Conservation (phyloP, 2,113 vertebrate species). For the Brevimyrus niger region DNA sequence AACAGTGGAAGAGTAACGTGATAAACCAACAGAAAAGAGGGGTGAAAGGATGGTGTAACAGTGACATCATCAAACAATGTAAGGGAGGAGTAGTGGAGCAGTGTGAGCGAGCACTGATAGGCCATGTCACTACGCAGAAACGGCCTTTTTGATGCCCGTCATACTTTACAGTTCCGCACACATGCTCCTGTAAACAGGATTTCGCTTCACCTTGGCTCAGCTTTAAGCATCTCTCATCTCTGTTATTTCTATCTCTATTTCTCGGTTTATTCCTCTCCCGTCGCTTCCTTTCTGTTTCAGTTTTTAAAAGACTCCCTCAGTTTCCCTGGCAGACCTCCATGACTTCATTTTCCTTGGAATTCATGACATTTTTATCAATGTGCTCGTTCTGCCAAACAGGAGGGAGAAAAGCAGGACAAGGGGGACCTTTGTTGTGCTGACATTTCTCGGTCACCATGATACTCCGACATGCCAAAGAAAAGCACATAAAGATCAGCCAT, state of each 20-base stretch:
- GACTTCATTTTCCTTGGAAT: conserved; percentile 13
- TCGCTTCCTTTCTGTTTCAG: background rate
- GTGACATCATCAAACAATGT: background rate
- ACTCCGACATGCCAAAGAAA: background rate
- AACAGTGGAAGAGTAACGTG: too few relatives aligned
- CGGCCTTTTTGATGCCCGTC: background rate
- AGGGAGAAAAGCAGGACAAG: conserved; percentile 2
- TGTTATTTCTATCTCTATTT: background rate
- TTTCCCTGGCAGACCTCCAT: conserved; percentile 10
- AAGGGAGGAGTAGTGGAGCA: background rate
- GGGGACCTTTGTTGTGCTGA: background rate
- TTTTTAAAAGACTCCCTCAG: conserved; percentile 2
- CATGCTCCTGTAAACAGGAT: background rate
- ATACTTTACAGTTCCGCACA: background rate
- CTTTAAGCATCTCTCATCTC: background rate
- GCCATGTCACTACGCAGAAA: background rate
- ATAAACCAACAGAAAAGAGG: background rate
- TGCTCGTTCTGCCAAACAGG: background rate
- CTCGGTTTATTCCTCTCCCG: background rate
- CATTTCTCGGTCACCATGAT: conserved; percentile 8
- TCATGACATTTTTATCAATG: conserved; percentile 15
- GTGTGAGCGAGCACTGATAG: background rate
- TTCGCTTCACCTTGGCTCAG: background rate
- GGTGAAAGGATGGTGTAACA: background rate
- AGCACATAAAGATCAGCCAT: conserved; percentile 6